Evolutionary conservation across 2,113 vertebrate species (phyloP), one percentile per base, ranked within the genome.

Genomic region (Xiphophorus maculatus): DNA sequence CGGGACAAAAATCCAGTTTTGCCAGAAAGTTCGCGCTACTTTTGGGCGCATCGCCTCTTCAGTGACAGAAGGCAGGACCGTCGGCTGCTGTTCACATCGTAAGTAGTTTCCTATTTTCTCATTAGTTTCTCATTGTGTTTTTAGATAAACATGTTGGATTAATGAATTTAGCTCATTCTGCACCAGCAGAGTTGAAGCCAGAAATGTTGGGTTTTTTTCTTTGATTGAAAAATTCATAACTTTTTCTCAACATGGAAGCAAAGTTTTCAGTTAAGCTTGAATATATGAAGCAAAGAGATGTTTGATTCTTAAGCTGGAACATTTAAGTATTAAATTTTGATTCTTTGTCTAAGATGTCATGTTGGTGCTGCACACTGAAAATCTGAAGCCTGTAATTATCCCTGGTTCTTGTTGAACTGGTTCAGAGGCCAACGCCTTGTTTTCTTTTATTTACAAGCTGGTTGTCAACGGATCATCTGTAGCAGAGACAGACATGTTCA

Each of bases 401-500:
- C 15, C 6, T 10, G 19, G 10, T 11, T 74, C 35, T 13, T 1
- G 65, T 69, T 22, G 25, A 63, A 84, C 81, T 37, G 74, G 78
- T 78, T 81, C 2, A 66, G 22, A 0, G 0, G 61, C 17, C 15
- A 0, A 69, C 69, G 1, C 75, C 69, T 73, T 74, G 22, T 65
- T 62, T 51, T 33, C 29, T 27, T 44, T 73, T 1, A n/a, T 54
- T 30, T 29, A 71, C n/a, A 0, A 29, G 40, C 25, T 30, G 0
- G 25, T 61, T 35, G 27, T 3, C 48, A 9, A 12, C 2, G 4
- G 30, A 1, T 68, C 28, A 30, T 25, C n/a, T 6, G 44, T 17
- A 51, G 6, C 48, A 60, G 15, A 60, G 15, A 1, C 17, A 29
- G 35, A 66, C 27, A 87, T 87, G 82, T 87, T 71, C 60, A 63